phyloP scores from a whole-genome alignment of 2,797 vertebrate species.

The Crotalus adamanteus region DNA sequence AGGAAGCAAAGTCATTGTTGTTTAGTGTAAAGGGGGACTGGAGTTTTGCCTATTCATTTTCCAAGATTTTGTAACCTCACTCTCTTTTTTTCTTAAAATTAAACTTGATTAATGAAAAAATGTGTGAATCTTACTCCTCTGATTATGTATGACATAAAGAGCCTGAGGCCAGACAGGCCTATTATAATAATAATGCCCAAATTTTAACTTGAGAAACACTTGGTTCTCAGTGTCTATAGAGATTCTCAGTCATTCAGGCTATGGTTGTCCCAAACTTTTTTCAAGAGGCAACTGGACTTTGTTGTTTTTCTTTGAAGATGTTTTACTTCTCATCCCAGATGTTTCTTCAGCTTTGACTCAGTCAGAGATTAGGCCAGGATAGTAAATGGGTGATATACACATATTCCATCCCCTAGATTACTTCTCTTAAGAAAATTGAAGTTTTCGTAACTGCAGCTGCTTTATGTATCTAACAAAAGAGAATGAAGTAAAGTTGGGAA shows the following conservation, averaged over 20 bases:
- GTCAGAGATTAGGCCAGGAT: background rate
- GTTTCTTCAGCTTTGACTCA: background rate
- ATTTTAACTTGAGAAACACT: background rate
- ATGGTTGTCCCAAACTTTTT: background rate
- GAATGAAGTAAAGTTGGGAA: background rate
- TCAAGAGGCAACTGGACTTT: background rate
- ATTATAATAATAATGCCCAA: background rate
- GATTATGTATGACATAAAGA: background rate
- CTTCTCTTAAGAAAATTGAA: background rate
- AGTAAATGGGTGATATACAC: background rate
- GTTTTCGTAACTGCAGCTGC: background rate
- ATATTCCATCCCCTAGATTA: background rate
- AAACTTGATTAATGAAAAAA: background rate
- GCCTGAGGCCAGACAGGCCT: background rate
- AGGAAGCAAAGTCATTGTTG: too few relatives aligned
- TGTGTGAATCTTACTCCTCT: background rate
- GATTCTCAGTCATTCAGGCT: background rate
- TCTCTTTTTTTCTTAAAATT: background rate
- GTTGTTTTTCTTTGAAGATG: background rate
- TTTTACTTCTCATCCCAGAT: background rate
- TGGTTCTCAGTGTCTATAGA: background rate
- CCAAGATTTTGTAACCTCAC: background rate
- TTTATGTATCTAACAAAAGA: background rate
- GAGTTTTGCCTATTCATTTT: background rate
- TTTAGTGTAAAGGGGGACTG: background rate